Evolutionary conservation across 2,113 vertebrate species (phyloP), one percentile per base, ranked within the genome.

Genomic region (Megaceryle maxima): DNA sequence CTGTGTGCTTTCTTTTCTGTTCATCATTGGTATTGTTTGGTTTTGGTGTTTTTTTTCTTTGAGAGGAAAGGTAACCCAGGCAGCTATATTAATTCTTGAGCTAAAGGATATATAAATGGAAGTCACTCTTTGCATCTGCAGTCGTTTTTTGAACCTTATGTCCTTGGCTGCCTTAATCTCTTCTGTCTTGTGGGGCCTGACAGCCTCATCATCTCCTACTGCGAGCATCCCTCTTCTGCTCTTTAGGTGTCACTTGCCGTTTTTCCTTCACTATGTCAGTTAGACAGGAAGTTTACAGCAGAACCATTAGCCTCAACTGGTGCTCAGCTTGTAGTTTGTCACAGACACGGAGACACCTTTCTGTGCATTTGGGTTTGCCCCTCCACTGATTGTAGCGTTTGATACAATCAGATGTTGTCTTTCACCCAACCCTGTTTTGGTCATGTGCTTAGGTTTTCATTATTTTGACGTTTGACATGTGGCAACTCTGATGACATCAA

Each of bases 401-500:
- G 43, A 39, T 67, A 29, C 64, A 44, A 37, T 53, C 25, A 5
- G 21, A 6, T 48, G 16, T 4, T n/a, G 20, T 41, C 19, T 70
- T 44, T 50, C 43, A 31, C 51, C 51, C 59, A 28, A 33, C 46
- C 39, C 37, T 63, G n/a, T 31, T 59, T 75, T 74, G 14, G 16
- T 62, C 46, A 9, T 29, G 28, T 60, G 39, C 63, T 75, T 46
- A 13, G 25, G 8, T 64, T 26, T 75, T 53, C 16, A 1, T 55
- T 39, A 16, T 51, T 33, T 10, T 0, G 13, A 28, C 8, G 3
- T 89, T 77, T 81, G 51, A 24, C 0, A 1, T 6, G 1, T 2
- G 21, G 7, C 13, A 31, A 35, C 18, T 44, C 10, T 25, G 28
- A n/a, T 21, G 44, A 41, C 22, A 24, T 16, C 19, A 29, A 11